A percentile compares a stretch with the other conserved stretches of the same genome.
These are phyloP conservation scores for Tachina lurida DNA, from an alignment of 2,888 invertebrate species.

Conservation along the genomic window DNA sequence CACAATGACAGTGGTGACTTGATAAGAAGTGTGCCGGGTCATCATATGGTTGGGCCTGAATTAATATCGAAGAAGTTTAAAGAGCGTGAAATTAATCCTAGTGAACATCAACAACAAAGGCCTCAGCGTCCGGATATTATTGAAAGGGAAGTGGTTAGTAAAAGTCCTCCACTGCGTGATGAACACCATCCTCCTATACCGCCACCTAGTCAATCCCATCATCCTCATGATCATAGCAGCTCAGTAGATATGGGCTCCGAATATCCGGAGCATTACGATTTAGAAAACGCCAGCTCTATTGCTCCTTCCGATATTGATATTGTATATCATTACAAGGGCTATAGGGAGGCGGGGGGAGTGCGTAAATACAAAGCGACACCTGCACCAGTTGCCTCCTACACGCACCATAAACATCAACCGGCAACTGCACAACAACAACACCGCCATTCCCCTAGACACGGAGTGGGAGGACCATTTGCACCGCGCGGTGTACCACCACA, in stretches of 20 bases:
- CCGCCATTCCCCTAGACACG: conserved; percentile 90
- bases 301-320: conserved; percentile 99
- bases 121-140: conserved; percentile 97
- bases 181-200: conserved; percentile 92
- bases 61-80: conserved; percentile 94
- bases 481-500: conserved; percentile 89
- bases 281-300: conserved; percentile 98
- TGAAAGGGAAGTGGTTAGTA: conserved; percentile 93
- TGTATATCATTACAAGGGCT: conserved; percentile 97
- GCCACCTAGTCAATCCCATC: conserved; percentile 88
- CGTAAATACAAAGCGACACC: conserved; percentile 94
- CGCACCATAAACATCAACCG: conserved; percentile 89
- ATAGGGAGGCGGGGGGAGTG: conserved; percentile 92
- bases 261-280: conserved; percentile 95
- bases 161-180: conserved; percentile 90
- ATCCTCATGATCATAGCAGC: conserved; percentile 89
- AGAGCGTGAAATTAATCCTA: conserved; percentile 90
- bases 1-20: conserved; percentile 89
- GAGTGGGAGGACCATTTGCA: conserved; percentile 87
- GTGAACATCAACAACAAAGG: conserved; percentile 88
- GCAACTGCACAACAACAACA: conserved; percentile 89
- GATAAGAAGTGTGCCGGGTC: conserved; percentile 89
- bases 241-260: conserved; percentile 91
- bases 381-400: conserved; percentile 90
- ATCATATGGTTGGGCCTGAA: conserved; percentile 92